Evolutionary conservation across 2,888 invertebrate species (phyloP), one percentile per base, ranked within the genome.

Genomic region (Euspilapteryx auroguttella): DNA sequence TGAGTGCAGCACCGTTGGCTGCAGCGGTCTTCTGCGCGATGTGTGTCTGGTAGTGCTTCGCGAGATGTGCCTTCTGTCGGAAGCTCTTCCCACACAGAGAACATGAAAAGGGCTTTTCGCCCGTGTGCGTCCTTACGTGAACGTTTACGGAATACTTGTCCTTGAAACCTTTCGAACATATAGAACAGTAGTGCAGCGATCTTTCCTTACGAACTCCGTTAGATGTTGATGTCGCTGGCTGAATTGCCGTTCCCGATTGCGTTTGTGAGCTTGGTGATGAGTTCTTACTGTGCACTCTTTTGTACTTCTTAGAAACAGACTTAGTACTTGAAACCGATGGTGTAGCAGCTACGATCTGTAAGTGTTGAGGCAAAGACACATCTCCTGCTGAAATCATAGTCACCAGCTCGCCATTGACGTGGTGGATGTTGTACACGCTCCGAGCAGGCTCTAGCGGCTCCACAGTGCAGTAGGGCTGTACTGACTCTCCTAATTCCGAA

Each of bases 101-200:
- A 59, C 98, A 98, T 20, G 90, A 83, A 63, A 98, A 98, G 0
- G 98, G 97, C 53, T 98, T 97, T 63, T 98, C 97, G 1, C 96
- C 97, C 1, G 97, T 97, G 56, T 98, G 98, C 14, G 97, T 97
- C 43, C 97, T 81, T 42, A 97, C 92, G 64, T 98, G 98, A 25
- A 97, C 97, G 58, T 97, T 97, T 31, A 98, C 94, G 35, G 96
- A 91, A 80, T 98, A 98, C 61, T 94, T 94, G 63, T 94, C 94
- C 63, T 94, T 94, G 66, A 94, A 94, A 3, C 93, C 93, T 55
- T 92, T 93, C 44, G 89, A 90, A 65, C 92, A 96, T 61, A 97
- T 89, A 57, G 90, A 85, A 79, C 98, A 85, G 65, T 94, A 88
- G 64, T 99, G 88, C 38, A 96, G 66, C 33, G 94, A 87, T 42